Evolutionary conservation across 1,140 invertebrate genomes (phyloP), one percentile per base, ranked within the genome.

Genomic region (Neelides sp.): DNA sequence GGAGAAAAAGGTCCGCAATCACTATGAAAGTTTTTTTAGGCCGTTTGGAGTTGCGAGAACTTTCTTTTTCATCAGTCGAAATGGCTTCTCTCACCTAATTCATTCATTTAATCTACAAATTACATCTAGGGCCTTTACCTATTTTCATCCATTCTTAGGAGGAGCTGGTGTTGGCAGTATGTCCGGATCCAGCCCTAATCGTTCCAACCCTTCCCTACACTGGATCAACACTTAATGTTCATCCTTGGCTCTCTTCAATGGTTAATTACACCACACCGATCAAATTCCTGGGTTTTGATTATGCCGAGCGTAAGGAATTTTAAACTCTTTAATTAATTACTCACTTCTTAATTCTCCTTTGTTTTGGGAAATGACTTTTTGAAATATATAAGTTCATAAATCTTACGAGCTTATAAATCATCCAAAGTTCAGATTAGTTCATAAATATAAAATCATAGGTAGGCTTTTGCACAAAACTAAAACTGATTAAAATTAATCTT

Each of bases 251-350:
- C 1, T 98, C 93, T 23, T 93, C 91, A 32, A 85, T 98, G 82
- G 85, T 99, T 63, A 99, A 98, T 76, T 99, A 99, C 74, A 91
- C 93, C 48, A 93, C 98, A 71, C 95, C 96, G 2, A 85, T 98
- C 64, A 98, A 99, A 73, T 99, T 99, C 73, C 83, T 88, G 66
- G 87, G 91, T 32, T 99, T 99, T 70, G 93, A 98, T 66, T 78
- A 89, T 56, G 91, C 95, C 10, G 92, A 98, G 70, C 79, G 93
- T 97, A 74, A 75, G 74, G 70, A 47, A 13, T 22, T 13, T 46
- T 44, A 41, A n/a, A 15, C n/a, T n/a, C n/a, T n/a, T n/a, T n/a
- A n/a, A n/a, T n/a, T n/a, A n/a, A n/a, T 43, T n/a, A 23, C 5
- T 26, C 41, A 36, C 7, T 19, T 52, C 7, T 46, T 12, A 45